phyloP scores from a whole-genome alignment of 1,140 invertebrate species.

The Neoseiulus cucumeris region DNA sequence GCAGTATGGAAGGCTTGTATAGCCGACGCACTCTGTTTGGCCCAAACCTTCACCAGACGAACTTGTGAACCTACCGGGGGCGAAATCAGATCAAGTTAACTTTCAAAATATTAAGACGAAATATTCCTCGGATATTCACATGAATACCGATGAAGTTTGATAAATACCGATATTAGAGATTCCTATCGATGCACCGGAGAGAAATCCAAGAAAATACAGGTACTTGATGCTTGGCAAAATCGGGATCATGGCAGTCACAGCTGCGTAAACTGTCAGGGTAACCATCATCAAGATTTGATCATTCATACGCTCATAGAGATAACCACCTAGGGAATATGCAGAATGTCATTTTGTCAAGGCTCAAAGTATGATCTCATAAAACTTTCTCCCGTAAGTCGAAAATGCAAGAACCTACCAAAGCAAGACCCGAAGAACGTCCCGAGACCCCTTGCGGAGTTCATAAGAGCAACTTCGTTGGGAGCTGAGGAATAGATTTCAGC shows the following conservation, averaged over 20 bases:
- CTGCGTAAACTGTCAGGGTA: neutral
- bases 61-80: neutral
- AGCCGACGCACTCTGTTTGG: neutral
- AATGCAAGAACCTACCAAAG: neutral
- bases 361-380: neutral
- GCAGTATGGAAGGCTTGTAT: neutral
- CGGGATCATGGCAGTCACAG: neutral
- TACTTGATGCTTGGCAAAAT: neutral
- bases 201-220: neutral
- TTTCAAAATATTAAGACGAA: no score
- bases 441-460: neutral
- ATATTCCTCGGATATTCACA: no score
- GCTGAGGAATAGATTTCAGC: neutral
- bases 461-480: neutral
- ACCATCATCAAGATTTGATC: slow-evolving; percentile 1
- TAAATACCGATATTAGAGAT: neutral
- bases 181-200: neutral
- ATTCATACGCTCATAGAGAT: neutral
- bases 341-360: neutral
- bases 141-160: no score
- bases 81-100: no score
- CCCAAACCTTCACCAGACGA: neutral
- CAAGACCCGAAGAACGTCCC: neutral
- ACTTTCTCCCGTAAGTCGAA: neutral
- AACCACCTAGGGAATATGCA: neutral